Evolutionary conservation across 2,888 invertebrate species (phyloP), one percentile per base, ranked within the genome.

Genomic region (Cryptocephalus primarius): DNA sequence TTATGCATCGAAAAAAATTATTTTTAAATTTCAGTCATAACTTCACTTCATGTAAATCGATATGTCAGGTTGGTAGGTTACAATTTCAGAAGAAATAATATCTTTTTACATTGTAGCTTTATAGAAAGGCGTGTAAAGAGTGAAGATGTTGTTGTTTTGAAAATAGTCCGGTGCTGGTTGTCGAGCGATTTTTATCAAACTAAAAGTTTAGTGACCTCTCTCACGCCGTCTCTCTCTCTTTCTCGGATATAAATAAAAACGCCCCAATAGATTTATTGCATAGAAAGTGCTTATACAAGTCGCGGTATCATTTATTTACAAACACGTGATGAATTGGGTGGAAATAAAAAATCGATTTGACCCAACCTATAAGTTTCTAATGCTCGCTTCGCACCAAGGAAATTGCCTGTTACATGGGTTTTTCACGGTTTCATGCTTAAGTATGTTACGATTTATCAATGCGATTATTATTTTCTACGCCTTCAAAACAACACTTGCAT

Each of bases 241-340:
- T 22, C 11, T 11, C 51, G 40, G 53, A 48, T 57, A 59, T 58
- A 58, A 59, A 57, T 58, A 60, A 59, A 57, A 57, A 60, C 53
- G 55, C 55, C 52, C 55, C 57, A 57, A 60, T 60, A 57, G 60
- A 57, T 60, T 59, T 58, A 60, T 60, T 58, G 58, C 56, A 55
- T 60, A 57, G 57, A 61, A 60, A 60, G 60, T 57, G 57, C 43
- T 42, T 36, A 36, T 9, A 42, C 45, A 36, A 39, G 44, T 47
- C 44, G 33, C 13, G 47, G 47, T 36, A 47, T 47, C 47, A 40
- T 34, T 49, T 45, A 40, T 34, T 49, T 11, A 45, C 10, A 32
- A 42, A 31, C 49, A 47, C 45, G 40, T 42, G 49, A 45, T 45
- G 40, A 46, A 36, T 47, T 47, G 45, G 49, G 40, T 47, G 47